These are phyloP conservation scores for Babylonia areolata DNA, from an alignment of 1,140 invertebrate genomes.

Conservation along the genomic window DNA sequence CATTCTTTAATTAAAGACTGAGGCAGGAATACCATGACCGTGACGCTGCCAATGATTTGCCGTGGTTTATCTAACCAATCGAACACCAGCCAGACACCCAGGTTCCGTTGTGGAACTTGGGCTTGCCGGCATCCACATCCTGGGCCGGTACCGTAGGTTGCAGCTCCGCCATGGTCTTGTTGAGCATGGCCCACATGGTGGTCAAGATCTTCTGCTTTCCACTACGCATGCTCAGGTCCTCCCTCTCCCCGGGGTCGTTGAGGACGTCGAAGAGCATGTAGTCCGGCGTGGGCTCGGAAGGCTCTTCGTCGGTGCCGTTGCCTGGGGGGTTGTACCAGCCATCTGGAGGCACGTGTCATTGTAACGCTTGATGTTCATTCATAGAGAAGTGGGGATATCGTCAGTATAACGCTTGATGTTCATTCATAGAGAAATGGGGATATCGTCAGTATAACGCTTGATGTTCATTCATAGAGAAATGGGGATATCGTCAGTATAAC, in stretches of 20 bases:
- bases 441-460: too few relatives aligned
- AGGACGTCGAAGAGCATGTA: conserved; percentile 27
- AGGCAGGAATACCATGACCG: neutral
- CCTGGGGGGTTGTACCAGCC: conserved; percentile 28
- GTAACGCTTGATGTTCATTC: too few relatives aligned
- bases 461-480: too few relatives aligned
- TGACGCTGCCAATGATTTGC: too few relatives aligned
- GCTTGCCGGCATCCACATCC: neutral
- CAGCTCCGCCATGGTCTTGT: neutral
- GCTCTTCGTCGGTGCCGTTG: neutral
- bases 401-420: too few relatives aligned
- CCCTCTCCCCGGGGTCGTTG: neutral
- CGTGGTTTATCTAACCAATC: too few relatives aligned
- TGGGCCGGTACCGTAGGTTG: neutral
- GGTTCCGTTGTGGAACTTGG: neutral
- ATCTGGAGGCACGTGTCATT: too few relatives aligned
- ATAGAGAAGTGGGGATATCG: too few relatives aligned
- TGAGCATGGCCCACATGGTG: neutral
- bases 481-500: too few relatives aligned
- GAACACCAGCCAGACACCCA: neutral
- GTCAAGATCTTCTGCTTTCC: neutral
- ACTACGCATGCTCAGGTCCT: neutral
- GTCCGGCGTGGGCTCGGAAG: neutral
- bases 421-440: too few relatives aligned
- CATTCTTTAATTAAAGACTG: too few relatives aligned